These are phyloP conservation scores for Papilio polytes DNA, from an alignment of 1,140 invertebrate species.

Conservation along the genomic window DNA sequence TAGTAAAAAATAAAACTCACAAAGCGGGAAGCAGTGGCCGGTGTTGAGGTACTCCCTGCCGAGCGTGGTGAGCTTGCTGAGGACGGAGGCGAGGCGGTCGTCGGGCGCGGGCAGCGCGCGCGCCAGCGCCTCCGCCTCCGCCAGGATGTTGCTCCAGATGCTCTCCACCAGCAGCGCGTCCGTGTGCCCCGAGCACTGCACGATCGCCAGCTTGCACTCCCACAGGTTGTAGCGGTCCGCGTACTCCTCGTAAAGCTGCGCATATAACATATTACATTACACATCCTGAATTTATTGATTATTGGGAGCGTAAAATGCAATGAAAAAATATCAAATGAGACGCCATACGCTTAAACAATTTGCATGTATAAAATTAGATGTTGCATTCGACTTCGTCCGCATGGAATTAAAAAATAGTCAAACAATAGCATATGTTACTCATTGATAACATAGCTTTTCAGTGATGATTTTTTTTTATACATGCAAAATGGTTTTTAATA, in stretches of 20 bases:
- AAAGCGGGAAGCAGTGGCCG: constrained; percentile 90
- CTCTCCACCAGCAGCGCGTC: constrained; percentile 90
- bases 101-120: constrained; percentile 76
- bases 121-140: constrained; percentile 78
- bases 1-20: constrained; percentile 72
- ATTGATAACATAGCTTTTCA: too few relatives aligned
- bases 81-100: constrained; percentile 87
- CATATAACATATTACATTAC: background rate
- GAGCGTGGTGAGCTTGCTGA: constrained; percentile 90
- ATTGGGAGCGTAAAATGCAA: too few relatives aligned
- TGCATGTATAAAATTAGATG: too few relatives aligned
- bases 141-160: constrained; percentile 92
- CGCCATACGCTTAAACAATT: too few relatives aligned
- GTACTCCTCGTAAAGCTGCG: constrained; percentile 92
- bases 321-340: too few relatives aligned
- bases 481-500: too few relatives aligned
- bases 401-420: too few relatives aligned
- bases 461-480: too few relatives aligned
- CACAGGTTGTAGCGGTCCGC: constrained; percentile 92
- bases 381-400: too few relatives aligned
- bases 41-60: constrained; percentile 89
- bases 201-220: constrained; percentile 94
- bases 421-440: too few relatives aligned
- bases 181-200: constrained; percentile 93
- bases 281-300: background rate